A percentile compares a stretch with the other conserved stretches of the same genome.
phyloP scores from a whole-genome alignment of 1,140 invertebrate species.

The Drosophila willistoni region DNA sequence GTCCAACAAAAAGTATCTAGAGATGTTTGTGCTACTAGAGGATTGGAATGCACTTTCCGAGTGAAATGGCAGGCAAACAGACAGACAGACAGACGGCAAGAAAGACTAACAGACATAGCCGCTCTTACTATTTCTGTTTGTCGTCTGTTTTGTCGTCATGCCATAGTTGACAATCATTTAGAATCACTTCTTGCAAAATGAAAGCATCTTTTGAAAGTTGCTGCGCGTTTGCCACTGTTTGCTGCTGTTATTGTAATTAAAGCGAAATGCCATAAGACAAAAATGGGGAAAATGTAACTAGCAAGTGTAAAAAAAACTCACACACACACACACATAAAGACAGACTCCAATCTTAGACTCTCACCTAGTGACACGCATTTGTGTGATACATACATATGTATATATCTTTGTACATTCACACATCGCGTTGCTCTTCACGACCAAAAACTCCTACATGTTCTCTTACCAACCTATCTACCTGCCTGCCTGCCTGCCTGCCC shows the following conservation, averaged over 20 bases:
- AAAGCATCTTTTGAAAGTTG: slow-evolving; percentile 81
- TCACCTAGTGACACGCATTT: slow-evolving; percentile 79
- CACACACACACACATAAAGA: not conserved
- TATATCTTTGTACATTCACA: slow-evolving; percentile 31
- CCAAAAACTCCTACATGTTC: slow-evolving; percentile 30
- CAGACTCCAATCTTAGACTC: slow-evolving; percentile 48
- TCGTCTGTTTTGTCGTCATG: slow-evolving; percentile 70
- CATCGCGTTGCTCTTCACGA: slow-evolving; percentile 6
- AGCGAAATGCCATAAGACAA: slow-evolving; percentile 80
- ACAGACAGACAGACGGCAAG: slow-evolving; percentile 27
- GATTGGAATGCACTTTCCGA: slow-evolving; percentile 80
- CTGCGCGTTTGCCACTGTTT: slow-evolving; percentile 43
- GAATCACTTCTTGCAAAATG: slow-evolving; percentile 80
- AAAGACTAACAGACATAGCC: slow-evolving; percentile 28
- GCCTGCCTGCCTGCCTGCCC: too few relatives aligned
- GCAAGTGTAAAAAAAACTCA: slow-evolving; percentile 55
- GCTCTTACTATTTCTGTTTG: slow-evolving; percentile 37
- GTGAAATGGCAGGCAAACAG: slow-evolving; percentile 69
- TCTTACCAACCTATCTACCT: not conserved
- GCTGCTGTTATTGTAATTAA: slow-evolving; percentile 76
- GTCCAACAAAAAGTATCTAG: slow-evolving; percentile 76
- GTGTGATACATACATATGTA: slow-evolving; percentile 34
- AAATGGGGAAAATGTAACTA: slow-evolving; percentile 75
- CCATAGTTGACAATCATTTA: slow-evolving; percentile 82
- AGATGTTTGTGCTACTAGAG: slow-evolving; percentile 41